A percentile compares a stretch with the other conserved stretches of the same genome.
Evolutionary conservation across 2,888 invertebrate species (phyloP).

Genomic region (Dione vanillae): DNA sequence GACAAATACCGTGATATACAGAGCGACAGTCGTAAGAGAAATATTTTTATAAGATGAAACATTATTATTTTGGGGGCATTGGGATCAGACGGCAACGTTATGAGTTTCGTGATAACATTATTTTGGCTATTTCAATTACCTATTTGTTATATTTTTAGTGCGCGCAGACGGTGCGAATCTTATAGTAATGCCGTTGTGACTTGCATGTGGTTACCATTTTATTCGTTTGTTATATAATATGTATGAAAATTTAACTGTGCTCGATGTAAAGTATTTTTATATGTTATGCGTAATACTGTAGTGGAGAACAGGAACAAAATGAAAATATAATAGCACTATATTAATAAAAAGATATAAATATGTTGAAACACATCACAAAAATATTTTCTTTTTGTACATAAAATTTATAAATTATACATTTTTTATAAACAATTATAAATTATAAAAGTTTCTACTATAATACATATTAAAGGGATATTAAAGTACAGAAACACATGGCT

Average conservation of each 20-base stretch:
- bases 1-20: slow-evolving; percentile 84
- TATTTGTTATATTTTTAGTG: slow-evolving; percentile 13
- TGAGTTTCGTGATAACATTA: slow-evolving; percentile 72
- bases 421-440: too few species aligned
- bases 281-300: background rate
- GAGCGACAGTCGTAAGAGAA: slow-evolving; percentile 83
- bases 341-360: too few species aligned
- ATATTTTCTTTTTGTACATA: too few species aligned
- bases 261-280: background rate
- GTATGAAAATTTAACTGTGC: background rate
- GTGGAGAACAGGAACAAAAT: too few species aligned
- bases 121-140: slow-evolving; percentile 47
- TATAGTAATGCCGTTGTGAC: background rate
- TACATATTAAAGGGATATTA: slow-evolving; percentile 7
- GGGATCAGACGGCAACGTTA: slow-evolving; percentile 77
- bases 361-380: too few species aligned
- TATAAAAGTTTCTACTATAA: background rate
- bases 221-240: too few species aligned
- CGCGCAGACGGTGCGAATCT: background rate
- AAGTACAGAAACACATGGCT: slow-evolving; percentile 16
- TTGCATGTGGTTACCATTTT: too few species aligned
- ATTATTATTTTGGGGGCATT: slow-evolving; percentile 82
- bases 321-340: too few species aligned
- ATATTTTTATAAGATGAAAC: slow-evolving; percentile 85
- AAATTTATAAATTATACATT: too few species aligned